Evolutionary conservation across 2,888 invertebrate species (phyloP), one percentile per base, ranked within the genome.

Genomic region (Allacma fusca): DNA sequence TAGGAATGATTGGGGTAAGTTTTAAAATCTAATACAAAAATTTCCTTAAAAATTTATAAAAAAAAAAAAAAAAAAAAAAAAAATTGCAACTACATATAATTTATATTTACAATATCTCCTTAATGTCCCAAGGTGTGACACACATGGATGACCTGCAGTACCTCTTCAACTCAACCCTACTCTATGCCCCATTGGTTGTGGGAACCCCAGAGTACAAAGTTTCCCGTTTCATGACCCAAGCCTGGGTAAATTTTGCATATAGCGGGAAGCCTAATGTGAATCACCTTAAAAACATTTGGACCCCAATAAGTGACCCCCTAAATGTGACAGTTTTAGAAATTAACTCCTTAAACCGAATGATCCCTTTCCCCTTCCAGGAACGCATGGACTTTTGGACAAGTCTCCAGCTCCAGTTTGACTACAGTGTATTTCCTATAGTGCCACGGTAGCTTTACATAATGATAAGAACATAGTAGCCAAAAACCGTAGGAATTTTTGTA

Each of bases 301-400:
- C 64, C n/a, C 80, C 80, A 1, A 79, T 82, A 40, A 62, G 77
- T 23, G 79, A 81, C 29, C 82, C 80, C 21, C 43, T 78, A 12
- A 77, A 80, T 28, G 79, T 81, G 70, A 65, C 81, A 64, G 28
- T 82, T 7, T 57, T 82, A 26, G 82, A 81, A 72, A 81, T 82
- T 24, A 80, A 78, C 43, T 62, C 68, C 19, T 64, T 73, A 71
- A 72, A 62, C 19, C 70, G 70, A 28, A 72, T 78, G 72, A 75
- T 82, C 70, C 78, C 74, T 12, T 82, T 82, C 62, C 82, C 82
- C 13, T 79, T 77, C 40, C 29, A 75, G 64, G 76, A 81, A n/a
- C 71, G 81, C 24, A 74, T 79, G 72, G 77, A 81, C 16, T 82
- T 82, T 69, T 82, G 82, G 82, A 69, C 79, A n/a, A 78, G 71